Conservation (phyloP, 2,797 vertebrate genomes). For the Monodelphis domestica region DNA sequence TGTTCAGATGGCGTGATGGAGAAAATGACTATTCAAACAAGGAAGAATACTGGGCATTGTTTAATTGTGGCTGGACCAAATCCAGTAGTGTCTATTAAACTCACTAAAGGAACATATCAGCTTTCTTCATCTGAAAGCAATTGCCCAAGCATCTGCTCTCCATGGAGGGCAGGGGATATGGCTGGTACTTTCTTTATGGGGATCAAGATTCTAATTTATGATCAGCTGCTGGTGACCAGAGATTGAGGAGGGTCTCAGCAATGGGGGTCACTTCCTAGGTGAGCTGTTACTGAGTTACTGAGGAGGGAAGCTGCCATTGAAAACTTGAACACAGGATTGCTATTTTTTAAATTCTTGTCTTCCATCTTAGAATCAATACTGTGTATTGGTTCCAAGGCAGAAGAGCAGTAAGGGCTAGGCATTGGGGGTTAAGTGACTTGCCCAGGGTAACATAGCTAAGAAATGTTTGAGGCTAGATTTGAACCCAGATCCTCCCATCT, state of each 20-base stretch:
- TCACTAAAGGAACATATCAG: neutral
- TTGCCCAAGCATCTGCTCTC: neutral
- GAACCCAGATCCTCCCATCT: too few relatives aligned
- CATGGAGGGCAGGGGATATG: neutral
- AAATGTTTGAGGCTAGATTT: too few relatives aligned
- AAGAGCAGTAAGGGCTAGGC: too few relatives aligned
- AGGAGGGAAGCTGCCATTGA: neutral
- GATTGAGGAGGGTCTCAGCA: neutral
- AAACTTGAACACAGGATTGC: neutral
- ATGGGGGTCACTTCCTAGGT: neutral
- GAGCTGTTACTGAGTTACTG: neutral
- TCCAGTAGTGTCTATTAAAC: neutral
- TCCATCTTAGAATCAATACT: too few relatives aligned
- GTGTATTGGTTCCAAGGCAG: too few relatives aligned
- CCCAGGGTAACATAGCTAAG: too few relatives aligned
- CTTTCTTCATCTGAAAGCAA: neutral
- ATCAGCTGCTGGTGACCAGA: neutral
- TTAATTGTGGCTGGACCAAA: neutral
- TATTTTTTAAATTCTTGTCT: too few relatives aligned
- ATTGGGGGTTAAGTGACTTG: too few relatives aligned
- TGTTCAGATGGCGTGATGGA: neutral
- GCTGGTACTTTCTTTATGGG: neutral
- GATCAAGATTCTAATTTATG: neutral
- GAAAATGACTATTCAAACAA: neutral
- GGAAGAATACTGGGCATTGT: neutral